phyloP scores from a whole-genome alignment of 2,888 invertebrate species.

The Hoplodrina ambigua region DNA sequence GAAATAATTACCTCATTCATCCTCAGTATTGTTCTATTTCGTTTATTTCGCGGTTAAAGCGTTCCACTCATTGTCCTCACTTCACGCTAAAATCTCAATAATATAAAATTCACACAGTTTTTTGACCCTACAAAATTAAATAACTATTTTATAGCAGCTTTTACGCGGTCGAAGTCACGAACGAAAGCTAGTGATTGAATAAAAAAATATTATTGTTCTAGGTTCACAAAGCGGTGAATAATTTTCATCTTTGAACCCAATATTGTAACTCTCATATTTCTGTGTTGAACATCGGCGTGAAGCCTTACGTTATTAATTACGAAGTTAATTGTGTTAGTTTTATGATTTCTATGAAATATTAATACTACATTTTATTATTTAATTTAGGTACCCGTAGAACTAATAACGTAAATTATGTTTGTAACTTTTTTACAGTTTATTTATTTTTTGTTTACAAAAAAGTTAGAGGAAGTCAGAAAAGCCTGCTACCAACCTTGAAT shows the following conservation, averaged over 20 bases:
- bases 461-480: no score
- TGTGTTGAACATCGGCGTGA: neutral
- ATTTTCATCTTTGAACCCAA: conserved; percentile 6
- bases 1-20: neutral
- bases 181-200: neutral
- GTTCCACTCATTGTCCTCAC: neutral
- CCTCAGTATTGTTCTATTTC: neutral
- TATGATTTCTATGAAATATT: neutral
- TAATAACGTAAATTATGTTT: no score
- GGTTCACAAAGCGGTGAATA: conserved; percentile 4
- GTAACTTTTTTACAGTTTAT: no score
- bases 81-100: neutral
- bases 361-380: no score
- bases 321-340: neutral
- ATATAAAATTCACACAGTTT: conserved; percentile 1
- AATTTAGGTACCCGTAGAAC: no score
- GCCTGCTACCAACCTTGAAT: no score
- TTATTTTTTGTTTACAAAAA: no score
- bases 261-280: neutral
- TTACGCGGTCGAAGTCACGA: no score
- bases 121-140: conserved; percentile 5
- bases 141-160: neutral
- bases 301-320: neutral
- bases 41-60: neutral
- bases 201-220: conserved; percentile 7